phyloP scores from a whole-genome alignment of 2,113 vertebrate genomes.

The Ornithorhynchus anatinus region DNA sequence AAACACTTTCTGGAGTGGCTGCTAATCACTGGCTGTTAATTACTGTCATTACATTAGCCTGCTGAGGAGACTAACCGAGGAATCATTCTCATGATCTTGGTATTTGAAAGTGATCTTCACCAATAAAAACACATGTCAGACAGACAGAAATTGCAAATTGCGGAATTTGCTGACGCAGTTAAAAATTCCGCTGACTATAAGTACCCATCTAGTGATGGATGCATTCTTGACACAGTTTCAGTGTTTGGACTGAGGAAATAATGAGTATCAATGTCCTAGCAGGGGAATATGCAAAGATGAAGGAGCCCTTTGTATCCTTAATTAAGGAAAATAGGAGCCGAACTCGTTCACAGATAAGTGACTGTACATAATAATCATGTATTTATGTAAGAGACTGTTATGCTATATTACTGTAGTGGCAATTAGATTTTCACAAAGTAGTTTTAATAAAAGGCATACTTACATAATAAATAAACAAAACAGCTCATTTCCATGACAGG shows the following conservation, averaged over 20 bases:
- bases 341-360: slow-evolving; percentile 88
- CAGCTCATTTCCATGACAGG: slow-evolving; percentile 70
- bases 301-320: slow-evolving; percentile 93
- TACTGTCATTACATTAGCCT: slow-evolving; percentile 89
- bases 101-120: slow-evolving; percentile 93
- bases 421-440: slow-evolving; percentile 79
- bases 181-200: slow-evolving; percentile 88
- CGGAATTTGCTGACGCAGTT: slow-evolving; percentile 90
- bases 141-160: slow-evolving; percentile 93
- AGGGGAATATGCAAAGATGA: slow-evolving; percentile 95
- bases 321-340: slow-evolving; percentile 92
- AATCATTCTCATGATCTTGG: slow-evolving; percentile 93
- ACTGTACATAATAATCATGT: slow-evolving; percentile 95
- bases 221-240: slow-evolving; percentile 99
- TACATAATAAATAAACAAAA: slow-evolving; percentile 78
- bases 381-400: slow-evolving; percentile 91
- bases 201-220: slow-evolving; percentile 89
- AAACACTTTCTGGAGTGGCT: slow-evolving; percentile 84
- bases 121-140: slow-evolving; percentile 91
- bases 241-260: slow-evolving; percentile 99
- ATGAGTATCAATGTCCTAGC: slow-evolving; percentile 99
- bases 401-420: slow-evolving; percentile 82
- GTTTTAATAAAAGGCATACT: slow-evolving; percentile 77
- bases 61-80: slow-evolving; percentile 83
- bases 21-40: slow-evolving; percentile 93